phyloP scores from a whole-genome alignment of 2,888 invertebrate genomes.

The Netelia melanura region DNA sequence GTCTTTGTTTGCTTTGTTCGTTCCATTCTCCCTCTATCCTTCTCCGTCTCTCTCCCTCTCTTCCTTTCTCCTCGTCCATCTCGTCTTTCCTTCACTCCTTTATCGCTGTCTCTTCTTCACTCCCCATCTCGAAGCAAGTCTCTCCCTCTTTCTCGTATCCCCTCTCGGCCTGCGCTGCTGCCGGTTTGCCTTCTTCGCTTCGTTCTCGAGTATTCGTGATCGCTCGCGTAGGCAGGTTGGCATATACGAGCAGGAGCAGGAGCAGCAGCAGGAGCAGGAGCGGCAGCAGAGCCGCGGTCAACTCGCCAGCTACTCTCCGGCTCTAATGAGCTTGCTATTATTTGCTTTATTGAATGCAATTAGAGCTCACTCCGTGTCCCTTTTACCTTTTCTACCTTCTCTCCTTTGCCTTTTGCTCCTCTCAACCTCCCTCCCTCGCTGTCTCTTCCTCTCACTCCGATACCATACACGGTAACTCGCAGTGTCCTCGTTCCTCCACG shows the following conservation, averaged over 20 bases:
- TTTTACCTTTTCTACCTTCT: constrained; percentile 66
- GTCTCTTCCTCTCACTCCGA: constrained; percentile 6
- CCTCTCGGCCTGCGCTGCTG: neutral
- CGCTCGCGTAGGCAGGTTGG: constrained; percentile 79
- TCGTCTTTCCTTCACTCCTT: constrained; percentile 38
- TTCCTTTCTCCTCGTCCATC: constrained; percentile 58
- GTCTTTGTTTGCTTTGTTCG: constrained; percentile 57
- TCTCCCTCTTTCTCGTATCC: neutral
- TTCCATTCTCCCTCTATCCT: constrained; percentile 33
- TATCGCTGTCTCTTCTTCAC: constrained; percentile 62
- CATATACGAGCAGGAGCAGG: constrained; percentile 72
- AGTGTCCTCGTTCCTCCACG: constrained; percentile 33
- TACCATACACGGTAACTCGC: constrained; percentile 31
- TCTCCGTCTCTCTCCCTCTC: constrained; percentile 39
- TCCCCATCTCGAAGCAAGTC: constrained; percentile 55
- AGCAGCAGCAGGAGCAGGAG: constrained; percentile 58
- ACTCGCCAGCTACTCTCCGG: constrained; percentile 79
- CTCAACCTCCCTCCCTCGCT: constrained; percentile 21
- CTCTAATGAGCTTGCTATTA: constrained; percentile 84
- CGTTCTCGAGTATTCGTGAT: constrained; percentile 55
- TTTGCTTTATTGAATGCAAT: constrained; percentile 84
- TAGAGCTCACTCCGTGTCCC: constrained; percentile 83
- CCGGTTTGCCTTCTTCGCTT: constrained; percentile 42
- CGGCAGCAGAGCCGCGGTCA: constrained; percentile 72
- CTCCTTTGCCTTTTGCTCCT: constrained; percentile 48